Evolutionary conservation across 2,888 invertebrate genomes (phyloP).

Genomic region (Melinopterus prodromus): DNA sequence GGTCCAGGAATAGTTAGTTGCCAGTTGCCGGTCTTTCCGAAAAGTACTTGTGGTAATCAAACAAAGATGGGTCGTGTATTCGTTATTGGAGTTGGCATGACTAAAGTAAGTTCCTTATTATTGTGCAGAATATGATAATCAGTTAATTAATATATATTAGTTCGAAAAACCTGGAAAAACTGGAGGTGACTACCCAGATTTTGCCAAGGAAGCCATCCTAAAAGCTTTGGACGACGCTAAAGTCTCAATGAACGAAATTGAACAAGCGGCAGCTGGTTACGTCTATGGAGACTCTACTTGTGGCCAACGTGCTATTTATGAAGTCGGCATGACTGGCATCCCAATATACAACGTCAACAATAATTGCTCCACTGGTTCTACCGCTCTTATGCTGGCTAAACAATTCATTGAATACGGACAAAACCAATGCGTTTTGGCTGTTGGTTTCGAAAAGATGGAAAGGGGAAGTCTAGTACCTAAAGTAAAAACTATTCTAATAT

Average conservation of each 20-base stretch:
- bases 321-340: constrained; percentile 94
- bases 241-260: constrained; percentile 77
- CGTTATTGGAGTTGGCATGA: constrained; percentile 97
- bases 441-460: constrained; percentile 99
- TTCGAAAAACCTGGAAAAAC: constrained; percentile 92
- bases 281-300: constrained; percentile 96
- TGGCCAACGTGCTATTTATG: constrained; percentile 95
- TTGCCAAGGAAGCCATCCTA: constrained; percentile 91
- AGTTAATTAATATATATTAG: constrained; percentile 55
- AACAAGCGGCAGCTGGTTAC: constrained; percentile 92
- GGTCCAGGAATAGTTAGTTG: background rate
- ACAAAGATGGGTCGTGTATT: constrained; percentile 69
- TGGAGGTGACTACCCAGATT: constrained; percentile 90
- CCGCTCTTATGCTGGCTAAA: constrained; percentile 88
- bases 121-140: constrained; percentile 24
- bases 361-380: constrained; percentile 97
- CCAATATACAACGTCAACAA: constrained; percentile 99
- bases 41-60: background rate
- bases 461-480: constrained; percentile 82
- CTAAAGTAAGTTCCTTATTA: constrained; percentile 70
- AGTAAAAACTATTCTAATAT: too few species aligned
- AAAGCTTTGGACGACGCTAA: constrained; percentile 88
- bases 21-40: background rate
- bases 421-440: constrained; percentile 87
- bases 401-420: constrained; percentile 91